Evolutionary conservation across 2,113 vertebrate genomes (phyloP).

Genomic region (Alosa alosa): DNA sequence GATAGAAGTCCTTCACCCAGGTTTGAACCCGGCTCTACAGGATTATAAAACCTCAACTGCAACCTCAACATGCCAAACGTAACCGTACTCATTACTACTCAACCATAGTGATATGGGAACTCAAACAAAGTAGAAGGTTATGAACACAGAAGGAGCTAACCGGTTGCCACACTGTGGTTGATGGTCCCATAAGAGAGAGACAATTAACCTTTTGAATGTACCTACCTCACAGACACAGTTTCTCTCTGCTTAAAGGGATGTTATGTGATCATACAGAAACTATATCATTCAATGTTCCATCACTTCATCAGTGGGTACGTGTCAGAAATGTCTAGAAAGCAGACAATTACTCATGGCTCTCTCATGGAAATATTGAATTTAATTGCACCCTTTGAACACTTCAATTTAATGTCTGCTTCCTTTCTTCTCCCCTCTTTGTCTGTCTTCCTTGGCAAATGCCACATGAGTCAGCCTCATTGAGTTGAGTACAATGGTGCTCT

Average conservation of each 20-base stretch:
- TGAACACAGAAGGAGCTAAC: background rate
- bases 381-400: conserved; percentile 48
- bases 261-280: background rate
- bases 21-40: no score
- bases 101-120: background rate
- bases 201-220: background rate
- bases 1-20: background rate
- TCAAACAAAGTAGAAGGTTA: background rate
- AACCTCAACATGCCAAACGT: background rate
- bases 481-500: conserved; percentile 34
- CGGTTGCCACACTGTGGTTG: background rate
- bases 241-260: background rate
- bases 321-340: background rate
- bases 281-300: background rate
- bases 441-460: conserved; percentile 55
- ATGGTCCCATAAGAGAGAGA: background rate
- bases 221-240: background rate
- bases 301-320: background rate
- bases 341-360: background rate
- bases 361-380: conserved; percentile 28
- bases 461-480: conserved; percentile 55
- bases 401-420: conserved; percentile 52
- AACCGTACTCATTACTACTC: background rate
- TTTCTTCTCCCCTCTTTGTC: conserved; percentile 47
- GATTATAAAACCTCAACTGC: background rate